Evolutionary conservation across 2,113 vertebrate genomes (phyloP).

Genomic region (Rhineura floridana): DNA sequence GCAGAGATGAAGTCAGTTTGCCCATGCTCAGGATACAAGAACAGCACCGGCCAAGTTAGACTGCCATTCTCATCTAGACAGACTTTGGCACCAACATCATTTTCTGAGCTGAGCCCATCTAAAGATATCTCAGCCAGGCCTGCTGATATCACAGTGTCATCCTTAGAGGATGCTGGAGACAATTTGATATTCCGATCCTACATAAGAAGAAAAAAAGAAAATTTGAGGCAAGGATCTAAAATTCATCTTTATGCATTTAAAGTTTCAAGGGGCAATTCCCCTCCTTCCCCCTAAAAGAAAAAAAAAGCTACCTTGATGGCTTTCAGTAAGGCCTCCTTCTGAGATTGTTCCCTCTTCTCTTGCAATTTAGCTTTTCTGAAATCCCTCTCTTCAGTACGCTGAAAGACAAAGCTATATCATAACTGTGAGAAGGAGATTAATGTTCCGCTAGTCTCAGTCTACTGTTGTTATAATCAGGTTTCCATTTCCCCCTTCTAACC

Average conservation of each 20-base stretch:
- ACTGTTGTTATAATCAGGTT: accelerated
- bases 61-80: slow-evolving; percentile 82
- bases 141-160: slow-evolving; percentile 70
- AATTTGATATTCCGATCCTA: slow-evolving; percentile 89
- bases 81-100: slow-evolving; percentile 78
- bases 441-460: not conserved
- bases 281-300: not conserved
- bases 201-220: not conserved
- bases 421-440: not conserved
- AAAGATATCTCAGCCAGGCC: slow-evolving; percentile 73
- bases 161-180: slow-evolving; percentile 46
- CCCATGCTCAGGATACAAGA: slow-evolving; percentile 91
- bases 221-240: not conserved
- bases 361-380: slow-evolving; percentile 83
- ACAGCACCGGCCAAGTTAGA: slow-evolving; percentile 92
- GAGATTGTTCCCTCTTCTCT: slow-evolving; percentile 78
- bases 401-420: not conserved
- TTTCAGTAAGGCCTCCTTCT: slow-evolving; percentile 79
- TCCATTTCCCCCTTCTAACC: slow-evolving; percentile 69
- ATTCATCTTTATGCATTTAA: not conserved
- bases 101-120: slow-evolving; percentile 78
- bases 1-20: slow-evolving; percentile 93
- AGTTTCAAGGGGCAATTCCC: not conserved
- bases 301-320: slow-evolving; percentile 81
- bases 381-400: slow-evolving; percentile 88